Evolutionary conservation across 1,140 invertebrate genomes (phyloP).

Genomic region (Conopomorpha cramerella): DNA sequence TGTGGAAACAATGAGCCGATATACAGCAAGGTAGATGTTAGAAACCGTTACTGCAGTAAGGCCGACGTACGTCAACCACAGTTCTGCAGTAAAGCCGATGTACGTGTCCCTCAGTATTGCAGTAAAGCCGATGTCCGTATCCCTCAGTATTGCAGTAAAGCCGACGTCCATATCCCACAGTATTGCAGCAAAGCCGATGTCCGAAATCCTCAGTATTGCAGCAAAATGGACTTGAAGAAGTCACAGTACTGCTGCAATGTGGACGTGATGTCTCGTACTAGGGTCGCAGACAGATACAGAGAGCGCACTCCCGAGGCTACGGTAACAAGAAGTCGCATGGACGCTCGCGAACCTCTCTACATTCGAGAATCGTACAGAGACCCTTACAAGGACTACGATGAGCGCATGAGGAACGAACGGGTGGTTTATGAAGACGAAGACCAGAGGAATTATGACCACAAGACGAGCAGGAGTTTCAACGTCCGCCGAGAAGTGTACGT

Average conservation of each 20-base stretch:
- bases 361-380: background rate
- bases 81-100: no score
- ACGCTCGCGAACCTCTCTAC: background rate
- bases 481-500: slow-evolving; percentile 19
- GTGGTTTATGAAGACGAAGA: slow-evolving; percentile 7
- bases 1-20: no score
- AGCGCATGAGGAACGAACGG: slow-evolving; percentile 6
- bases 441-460: slow-evolving; percentile 15
- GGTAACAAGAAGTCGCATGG: slow-evolving; percentile 14
- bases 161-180: no score
- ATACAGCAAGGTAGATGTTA: no score
- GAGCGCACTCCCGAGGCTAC: slow-evolving; percentile 15
- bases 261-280: slow-evolving; percentile 11
- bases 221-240: slow-evolving; percentile 22
- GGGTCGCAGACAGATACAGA: slow-evolving; percentile 16
- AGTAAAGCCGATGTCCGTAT: no score
- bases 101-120: no score
- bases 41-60: no score
- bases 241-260: no score
- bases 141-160: no score
- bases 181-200: no score
- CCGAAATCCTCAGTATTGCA: slow-evolving; percentile 19
- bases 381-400: slow-evolving; percentile 2
- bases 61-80: no score
- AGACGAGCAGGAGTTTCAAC: slow-evolving; percentile 37